These are phyloP conservation scores for Ernsta delagoae DNA, from an alignment of 2,888 invertebrate genomes.

Conservation along the genomic window DNA sequence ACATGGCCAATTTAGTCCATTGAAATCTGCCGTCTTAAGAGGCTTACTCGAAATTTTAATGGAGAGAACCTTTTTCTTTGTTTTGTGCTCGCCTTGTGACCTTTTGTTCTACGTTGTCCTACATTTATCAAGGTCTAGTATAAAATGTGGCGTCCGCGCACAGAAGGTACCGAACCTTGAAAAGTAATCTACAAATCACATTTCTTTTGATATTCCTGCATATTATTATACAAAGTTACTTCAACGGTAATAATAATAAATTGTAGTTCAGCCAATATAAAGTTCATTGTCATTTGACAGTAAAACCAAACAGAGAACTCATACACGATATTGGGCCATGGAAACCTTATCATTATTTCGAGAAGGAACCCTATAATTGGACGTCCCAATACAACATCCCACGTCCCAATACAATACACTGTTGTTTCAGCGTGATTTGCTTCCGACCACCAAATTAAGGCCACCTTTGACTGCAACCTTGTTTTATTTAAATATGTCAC, in stretches of 20 bases:
- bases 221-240: too few species aligned
- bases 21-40: conserved; percentile 11
- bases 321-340: neutral
- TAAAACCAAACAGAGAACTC: neutral
- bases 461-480: conserved; percentile 4
- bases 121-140: neutral
- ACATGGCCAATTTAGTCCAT: conserved; percentile 9
- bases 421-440: conserved; percentile 5
- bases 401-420: conserved; percentile 22
- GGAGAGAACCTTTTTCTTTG: neutral
- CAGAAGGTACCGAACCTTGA: neutral
- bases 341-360: neutral
- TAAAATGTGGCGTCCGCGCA: neutral
- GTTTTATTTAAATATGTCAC: conserved; percentile 21
- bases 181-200: too few species aligned
- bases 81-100: neutral
- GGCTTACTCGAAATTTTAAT: conserved; percentile 4
- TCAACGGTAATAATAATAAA: too few species aligned
- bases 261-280: too few species aligned
- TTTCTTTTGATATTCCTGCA: too few species aligned
- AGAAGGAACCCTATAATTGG: conserved; percentile 5
- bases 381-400: conserved; percentile 15
- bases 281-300: neutral
- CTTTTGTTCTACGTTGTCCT: neutral
- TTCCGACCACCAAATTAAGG: conserved; percentile 10